phyloP scores from a whole-genome alignment of 2,797 vertebrate species.

The Zenarchopterus dispar region DNA sequence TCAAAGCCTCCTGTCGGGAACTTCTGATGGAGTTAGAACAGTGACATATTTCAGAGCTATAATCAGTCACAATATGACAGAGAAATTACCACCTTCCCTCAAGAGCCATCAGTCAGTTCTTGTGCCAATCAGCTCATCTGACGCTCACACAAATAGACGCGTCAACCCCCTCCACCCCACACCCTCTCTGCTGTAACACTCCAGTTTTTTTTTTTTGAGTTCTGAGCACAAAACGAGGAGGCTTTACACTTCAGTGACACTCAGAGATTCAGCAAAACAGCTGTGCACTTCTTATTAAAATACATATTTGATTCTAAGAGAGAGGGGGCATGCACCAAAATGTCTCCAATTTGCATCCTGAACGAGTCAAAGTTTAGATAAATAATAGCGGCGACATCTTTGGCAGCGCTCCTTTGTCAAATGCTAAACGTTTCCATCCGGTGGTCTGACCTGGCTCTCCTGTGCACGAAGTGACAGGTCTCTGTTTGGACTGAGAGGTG shows the following conservation, averaged over 20 bases:
- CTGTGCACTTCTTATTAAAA: constrained; percentile 32
- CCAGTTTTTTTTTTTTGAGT: constrained; percentile 25
- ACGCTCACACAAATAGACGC: constrained; percentile 68
- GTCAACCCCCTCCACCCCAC: constrained; percentile 2
- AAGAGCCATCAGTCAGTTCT: constrained; percentile 75
- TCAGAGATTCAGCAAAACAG: constrained; percentile 23
- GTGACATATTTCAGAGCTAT: constrained; percentile 76
- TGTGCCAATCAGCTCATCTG: constrained; percentile 74
- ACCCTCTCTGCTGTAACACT: constrained; percentile 2
- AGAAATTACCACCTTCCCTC: constrained; percentile 78
- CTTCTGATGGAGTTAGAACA: constrained; percentile 72
- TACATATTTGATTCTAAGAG: constrained; percentile 3
- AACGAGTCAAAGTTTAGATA: too few species aligned
- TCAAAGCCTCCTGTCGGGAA: constrained; percentile 72
- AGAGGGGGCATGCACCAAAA: background rate
- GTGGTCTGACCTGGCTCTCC: too few species aligned
- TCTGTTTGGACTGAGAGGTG: constrained; percentile 52
- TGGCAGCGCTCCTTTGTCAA: too few species aligned
- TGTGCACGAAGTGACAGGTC: constrained; percentile 20
- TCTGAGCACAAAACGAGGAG: constrained; percentile 3
- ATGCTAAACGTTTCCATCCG: too few species aligned
- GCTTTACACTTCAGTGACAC: constrained; percentile 5
- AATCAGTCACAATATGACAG: constrained; percentile 80
- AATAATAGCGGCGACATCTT: too few species aligned
- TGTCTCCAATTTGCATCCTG: constrained; percentile 17